Conservation (phyloP, 1,140 invertebrate species). For the Colletes latitarsis region DNA sequence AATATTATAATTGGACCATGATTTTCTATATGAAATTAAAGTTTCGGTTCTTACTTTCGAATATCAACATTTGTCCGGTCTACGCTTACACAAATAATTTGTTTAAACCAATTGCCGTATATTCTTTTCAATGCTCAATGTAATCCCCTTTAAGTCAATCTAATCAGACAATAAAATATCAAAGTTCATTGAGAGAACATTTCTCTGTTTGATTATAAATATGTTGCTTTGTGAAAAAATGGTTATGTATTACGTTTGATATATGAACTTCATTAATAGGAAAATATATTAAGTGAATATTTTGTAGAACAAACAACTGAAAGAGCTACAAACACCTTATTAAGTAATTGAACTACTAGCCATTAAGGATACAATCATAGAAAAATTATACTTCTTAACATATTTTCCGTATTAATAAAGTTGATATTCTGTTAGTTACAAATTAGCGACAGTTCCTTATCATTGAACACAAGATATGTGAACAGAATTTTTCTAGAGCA, state of each 20-base stretch:
- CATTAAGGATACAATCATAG: slow-evolving; percentile 14
- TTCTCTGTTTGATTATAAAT: slow-evolving; percentile 9
- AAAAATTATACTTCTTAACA: slow-evolving; percentile 27
- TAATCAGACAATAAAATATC: background rate
- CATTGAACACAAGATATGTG: slow-evolving; percentile 43
- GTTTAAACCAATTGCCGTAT: background rate
- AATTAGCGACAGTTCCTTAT: slow-evolving; percentile 17
- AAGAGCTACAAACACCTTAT: background rate
- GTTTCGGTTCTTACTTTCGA: background rate
- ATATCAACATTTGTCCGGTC: background rate
- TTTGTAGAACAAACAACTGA: background rate
- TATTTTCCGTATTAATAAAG: slow-evolving; percentile 37
- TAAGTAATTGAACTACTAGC: background rate
- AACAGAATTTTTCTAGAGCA: slow-evolving; percentile 27
- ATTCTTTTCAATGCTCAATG: background rate
- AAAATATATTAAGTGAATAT: background rate
- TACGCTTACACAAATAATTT: background rate
- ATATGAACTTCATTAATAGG: slow-evolving; percentile 28
- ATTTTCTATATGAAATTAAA: slow-evolving; percentile 16
- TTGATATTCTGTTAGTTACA: slow-evolving; percentile 18
- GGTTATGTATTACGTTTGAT: slow-evolving; percentile 2
- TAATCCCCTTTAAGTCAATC: background rate
- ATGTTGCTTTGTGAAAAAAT: slow-evolving; percentile 11
- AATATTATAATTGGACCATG: slow-evolving; percentile 24
- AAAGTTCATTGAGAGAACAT: background rate